Percentiles rank a stretch among this genome's conserved stretches.
Evolutionary conservation across 2,797 vertebrate genomes (phyloP).

Genomic region (Lagodon rhomboides): DNA sequence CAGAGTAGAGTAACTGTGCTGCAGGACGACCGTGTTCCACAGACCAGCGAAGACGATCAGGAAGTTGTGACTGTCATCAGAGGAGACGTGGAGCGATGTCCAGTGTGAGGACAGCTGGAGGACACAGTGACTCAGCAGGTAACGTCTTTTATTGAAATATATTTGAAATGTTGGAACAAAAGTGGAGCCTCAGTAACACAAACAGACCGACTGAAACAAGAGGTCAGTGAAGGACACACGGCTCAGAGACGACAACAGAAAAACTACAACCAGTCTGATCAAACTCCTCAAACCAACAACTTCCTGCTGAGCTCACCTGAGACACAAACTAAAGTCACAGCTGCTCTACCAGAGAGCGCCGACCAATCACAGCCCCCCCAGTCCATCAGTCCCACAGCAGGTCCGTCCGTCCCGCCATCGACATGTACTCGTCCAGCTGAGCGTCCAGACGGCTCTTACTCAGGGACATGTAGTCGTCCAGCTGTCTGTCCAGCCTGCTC

Average conservation of each 20-base stretch:
- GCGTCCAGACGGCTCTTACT: constrained; percentile 41
- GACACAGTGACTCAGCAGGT: neutral
- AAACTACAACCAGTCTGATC: neutral
- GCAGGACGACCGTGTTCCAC: too few species aligned
- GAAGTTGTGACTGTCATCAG: too few species aligned
- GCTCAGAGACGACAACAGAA: neutral
- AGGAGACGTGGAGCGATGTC: too few species aligned
- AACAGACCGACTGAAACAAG: neutral
- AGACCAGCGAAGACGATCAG: too few species aligned
- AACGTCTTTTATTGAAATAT: constrained; percentile 20
- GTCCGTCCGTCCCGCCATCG: neutral
- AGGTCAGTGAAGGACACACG: constrained; percentile 43
- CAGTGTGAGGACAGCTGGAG: neutral
- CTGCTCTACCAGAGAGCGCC: too few species aligned
- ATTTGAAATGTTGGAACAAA: constrained; percentile 30
- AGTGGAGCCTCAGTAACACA: constrained; percentile 9
- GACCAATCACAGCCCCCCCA: neutral
- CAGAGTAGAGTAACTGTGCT: too few species aligned
- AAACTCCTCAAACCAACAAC: neutral
- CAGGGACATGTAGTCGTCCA: constrained; percentile 68
- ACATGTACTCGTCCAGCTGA: constrained; percentile 68
- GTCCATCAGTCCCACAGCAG: constrained; percentile 11
- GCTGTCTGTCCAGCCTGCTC: constrained; percentile 74
- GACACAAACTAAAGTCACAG: neutral
- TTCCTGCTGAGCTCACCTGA: neutral